Evolutionary conservation across 2,113 vertebrate genomes (phyloP).

Genomic region (Alethe diademata): DNA sequence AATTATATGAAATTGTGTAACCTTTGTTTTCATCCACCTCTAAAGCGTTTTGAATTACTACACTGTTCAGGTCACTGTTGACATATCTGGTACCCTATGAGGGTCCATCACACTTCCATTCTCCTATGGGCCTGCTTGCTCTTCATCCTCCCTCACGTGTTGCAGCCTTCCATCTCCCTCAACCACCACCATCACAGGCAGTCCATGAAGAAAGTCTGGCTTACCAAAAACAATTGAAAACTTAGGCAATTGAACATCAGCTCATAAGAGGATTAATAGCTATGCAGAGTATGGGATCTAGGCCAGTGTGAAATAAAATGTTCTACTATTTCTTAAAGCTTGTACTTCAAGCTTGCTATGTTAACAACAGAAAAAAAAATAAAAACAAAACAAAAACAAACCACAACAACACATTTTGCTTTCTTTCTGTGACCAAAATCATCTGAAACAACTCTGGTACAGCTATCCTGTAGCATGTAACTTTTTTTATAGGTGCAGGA

Average conservation of each 20-base stretch:
- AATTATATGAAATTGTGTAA: neutral
- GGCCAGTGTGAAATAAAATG: neutral
- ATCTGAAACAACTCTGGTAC: neutral
- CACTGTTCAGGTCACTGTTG: neutral
- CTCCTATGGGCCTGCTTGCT: neutral
- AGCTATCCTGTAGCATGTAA: neutral
- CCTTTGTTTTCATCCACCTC: neutral
- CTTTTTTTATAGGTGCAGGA: neutral
- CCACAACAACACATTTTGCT: neutral
- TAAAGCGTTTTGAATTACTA: neutral
- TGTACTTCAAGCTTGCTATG: neutral
- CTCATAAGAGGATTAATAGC: neutral
- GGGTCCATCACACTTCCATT: neutral
- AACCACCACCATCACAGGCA: neutral
- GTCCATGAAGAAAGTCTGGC: neutral
- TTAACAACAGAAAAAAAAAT: neutral
- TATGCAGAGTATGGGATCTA: neutral
- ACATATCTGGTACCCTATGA: neutral
- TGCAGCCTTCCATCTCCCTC: neutral
- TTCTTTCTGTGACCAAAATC: neutral
- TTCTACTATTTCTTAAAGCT: neutral
- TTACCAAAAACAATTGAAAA: neutral
- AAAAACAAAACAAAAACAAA: too few species aligned
- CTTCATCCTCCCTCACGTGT: rapidly evolving
- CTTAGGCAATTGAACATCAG: neutral